Conservation (phyloP, 2,888 invertebrate genomes). For the Dicycla oo region DNA sequence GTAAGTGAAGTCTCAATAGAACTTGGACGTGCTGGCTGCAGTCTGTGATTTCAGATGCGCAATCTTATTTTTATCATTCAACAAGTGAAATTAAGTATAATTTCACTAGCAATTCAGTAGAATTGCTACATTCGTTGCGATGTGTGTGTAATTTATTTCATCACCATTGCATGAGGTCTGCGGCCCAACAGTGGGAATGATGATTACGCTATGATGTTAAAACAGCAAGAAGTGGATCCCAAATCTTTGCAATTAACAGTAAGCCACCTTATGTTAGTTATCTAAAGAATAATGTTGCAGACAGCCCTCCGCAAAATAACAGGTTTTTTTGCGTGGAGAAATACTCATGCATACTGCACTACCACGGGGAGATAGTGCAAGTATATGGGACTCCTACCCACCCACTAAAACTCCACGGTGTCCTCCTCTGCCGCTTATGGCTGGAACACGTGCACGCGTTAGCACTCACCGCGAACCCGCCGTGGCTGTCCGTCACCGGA, state of each 20-base stretch:
- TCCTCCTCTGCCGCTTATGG: no score
- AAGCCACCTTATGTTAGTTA: not conserved
- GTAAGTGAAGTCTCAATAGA: not conserved
- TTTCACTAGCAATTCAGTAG: no score
- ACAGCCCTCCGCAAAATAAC: no score
- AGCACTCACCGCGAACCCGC: no score
- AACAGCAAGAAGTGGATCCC: not conserved
- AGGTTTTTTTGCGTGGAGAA: no score
- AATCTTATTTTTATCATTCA: not conserved
- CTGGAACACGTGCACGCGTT: no score
- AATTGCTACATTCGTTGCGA: not conserved
- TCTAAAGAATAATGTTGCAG: not conserved
- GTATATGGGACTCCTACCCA: no score
- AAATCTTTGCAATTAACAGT: not conserved
- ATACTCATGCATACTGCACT: no score
- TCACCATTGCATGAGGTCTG: not conserved
- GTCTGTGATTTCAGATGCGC: not conserved
- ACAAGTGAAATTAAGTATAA: not conserved
- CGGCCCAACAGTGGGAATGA: not conserved
- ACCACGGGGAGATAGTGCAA: no score
- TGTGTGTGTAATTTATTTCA: not conserved
- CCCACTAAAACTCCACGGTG: no score
- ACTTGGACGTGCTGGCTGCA: not conserved
- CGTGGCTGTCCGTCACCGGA: no score
- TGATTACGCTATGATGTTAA: not conserved